These are phyloP conservation scores for Cotesia typhae DNA, from an alignment of 1,140 invertebrate genomes.

Conservation along the genomic window DNA sequence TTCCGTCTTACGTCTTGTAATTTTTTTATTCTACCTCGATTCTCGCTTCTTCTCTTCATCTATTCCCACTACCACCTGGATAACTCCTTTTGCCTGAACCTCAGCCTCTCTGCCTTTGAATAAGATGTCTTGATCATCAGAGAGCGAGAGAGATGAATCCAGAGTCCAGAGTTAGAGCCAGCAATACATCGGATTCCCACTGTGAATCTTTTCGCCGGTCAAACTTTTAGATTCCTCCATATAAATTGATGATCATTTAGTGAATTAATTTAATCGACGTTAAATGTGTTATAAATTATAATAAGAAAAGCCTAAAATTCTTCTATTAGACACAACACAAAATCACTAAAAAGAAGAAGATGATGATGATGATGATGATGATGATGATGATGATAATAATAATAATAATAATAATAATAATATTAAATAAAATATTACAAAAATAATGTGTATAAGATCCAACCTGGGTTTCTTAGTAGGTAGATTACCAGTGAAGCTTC, in stretches of 20 bases:
- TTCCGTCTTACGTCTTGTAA: slow-evolving; percentile 22
- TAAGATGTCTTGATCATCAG: slow-evolving; percentile 47
- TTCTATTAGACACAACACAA: slow-evolving; percentile 2
- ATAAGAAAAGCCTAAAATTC: slow-evolving; percentile 6
- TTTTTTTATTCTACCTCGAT: slow-evolving; percentile 36
- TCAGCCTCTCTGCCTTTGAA: slow-evolving; percentile 35
- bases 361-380: too few species aligned
- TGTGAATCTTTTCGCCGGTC: not conserved
- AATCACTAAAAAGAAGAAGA: not conserved
- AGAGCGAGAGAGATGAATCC: not conserved
- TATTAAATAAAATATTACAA: not conserved
- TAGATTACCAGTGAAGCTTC: slow-evolving; percentile 54
- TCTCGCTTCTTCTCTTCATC: slow-evolving; percentile 32
- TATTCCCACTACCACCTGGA: slow-evolving; percentile 19
- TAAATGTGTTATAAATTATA: slow-evolving; percentile 18
- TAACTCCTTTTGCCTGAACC: too few species aligned
- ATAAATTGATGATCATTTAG: slow-evolving; percentile 25
- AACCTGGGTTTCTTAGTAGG: slow-evolving; percentile 46
- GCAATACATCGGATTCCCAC: slow-evolving; percentile 18
- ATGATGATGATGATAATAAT: slow-evolving; percentile 3
- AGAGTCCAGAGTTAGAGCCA: not conserved
- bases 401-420: slow-evolving; percentile 31
- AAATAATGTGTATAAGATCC: slow-evolving; percentile 19
- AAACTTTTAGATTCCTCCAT: slow-evolving; percentile 13
- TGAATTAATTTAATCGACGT: slow-evolving; percentile 28